A percentile compares a stretch with the other conserved stretches of the same genome.
Evolutionary conservation across 2,888 invertebrate genomes (phyloP).

Genomic region (Rhagonycha lutea): DNA sequence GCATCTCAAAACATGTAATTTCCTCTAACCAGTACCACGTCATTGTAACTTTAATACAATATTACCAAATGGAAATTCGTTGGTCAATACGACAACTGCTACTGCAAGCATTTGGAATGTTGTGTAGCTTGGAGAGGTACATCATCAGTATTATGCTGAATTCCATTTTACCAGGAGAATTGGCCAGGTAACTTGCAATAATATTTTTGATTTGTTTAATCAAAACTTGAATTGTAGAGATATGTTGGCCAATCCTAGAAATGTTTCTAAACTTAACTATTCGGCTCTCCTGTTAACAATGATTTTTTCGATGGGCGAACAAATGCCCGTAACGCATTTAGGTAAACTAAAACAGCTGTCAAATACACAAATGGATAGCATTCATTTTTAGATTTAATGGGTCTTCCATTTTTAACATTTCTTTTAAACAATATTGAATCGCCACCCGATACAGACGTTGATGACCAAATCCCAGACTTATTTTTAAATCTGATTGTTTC

Average conservation of each 20-base stretch:
- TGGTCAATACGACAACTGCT: constrained; percentile 84
- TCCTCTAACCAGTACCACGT: constrained; percentile 83
- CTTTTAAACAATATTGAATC: constrained; percentile 81
- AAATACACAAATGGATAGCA: neutral
- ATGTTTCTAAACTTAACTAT: constrained; percentile 79
- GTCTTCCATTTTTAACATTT: constrained; percentile 78
- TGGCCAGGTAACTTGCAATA: constrained; percentile 68
- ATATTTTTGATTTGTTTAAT: neutral
- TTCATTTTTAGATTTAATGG: constrained; percentile 75
- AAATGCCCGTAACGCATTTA: constrained; percentile 85
- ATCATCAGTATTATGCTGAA: constrained; percentile 82
- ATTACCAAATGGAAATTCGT: constrained; percentile 94
- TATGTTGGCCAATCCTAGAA: constrained; percentile 78
- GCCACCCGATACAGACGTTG: constrained; percentile 78
- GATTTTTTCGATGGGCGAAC: constrained; percentile 89
- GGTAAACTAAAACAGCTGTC: constrained; percentile 59
- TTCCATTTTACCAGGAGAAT: constrained; percentile 87
- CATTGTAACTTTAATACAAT: constrained; percentile 83
- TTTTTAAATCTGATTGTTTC: constrained; percentile 84
- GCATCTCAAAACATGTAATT: constrained; percentile 83
- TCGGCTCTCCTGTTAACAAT: constrained; percentile 83
- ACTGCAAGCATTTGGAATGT: constrained; percentile 83
- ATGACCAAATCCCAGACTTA: constrained; percentile 83
- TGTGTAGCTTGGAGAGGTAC: constrained; percentile 83
- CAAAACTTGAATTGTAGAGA: constrained; percentile 56